These are phyloP conservation scores for Anthrax anthrax DNA, from an alignment of 2,888 invertebrate species.

Conservation along the genomic window DNA sequence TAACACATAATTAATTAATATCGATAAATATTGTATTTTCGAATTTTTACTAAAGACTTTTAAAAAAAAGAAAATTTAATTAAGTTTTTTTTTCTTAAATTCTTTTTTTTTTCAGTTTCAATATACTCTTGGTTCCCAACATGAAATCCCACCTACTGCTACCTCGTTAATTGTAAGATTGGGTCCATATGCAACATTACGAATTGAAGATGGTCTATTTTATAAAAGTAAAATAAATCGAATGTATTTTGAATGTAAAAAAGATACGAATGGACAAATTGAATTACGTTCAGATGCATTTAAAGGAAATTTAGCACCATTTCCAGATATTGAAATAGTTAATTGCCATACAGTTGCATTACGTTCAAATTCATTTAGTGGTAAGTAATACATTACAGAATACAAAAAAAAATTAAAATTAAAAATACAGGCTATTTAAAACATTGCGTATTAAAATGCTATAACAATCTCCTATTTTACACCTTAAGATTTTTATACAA, in stretches of 20 bases:
- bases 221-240: constrained; percentile 23
- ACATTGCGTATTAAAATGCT: too few relatives aligned
- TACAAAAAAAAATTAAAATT: too few relatives aligned
- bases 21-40: too few relatives aligned
- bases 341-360: constrained; percentile 24
- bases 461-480: too few relatives aligned
- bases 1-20: too few relatives aligned
- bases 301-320: constrained; percentile 23
- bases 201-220: constrained; percentile 23
- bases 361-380: constrained; percentile 22
- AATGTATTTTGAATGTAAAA: constrained; percentile 22
- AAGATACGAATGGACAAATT: constrained; percentile 20
- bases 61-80: background rate
- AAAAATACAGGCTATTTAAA: too few relatives aligned
- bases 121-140: constrained; percentile 19
- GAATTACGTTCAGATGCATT: constrained; percentile 26
- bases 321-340: constrained; percentile 26
- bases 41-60: background rate
- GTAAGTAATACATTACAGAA: constrained; percentile 15
- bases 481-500: too few relatives aligned
- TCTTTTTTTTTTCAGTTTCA: constrained; percentile 3
- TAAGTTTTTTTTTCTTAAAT: background rate
- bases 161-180: constrained; percentile 22
- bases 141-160: constrained; percentile 19
- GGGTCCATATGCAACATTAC: constrained; percentile 17